These are phyloP conservation scores for Triops cancriformis DNA, from an alignment of 1,140 invertebrate species.

Conservation along the genomic window DNA sequence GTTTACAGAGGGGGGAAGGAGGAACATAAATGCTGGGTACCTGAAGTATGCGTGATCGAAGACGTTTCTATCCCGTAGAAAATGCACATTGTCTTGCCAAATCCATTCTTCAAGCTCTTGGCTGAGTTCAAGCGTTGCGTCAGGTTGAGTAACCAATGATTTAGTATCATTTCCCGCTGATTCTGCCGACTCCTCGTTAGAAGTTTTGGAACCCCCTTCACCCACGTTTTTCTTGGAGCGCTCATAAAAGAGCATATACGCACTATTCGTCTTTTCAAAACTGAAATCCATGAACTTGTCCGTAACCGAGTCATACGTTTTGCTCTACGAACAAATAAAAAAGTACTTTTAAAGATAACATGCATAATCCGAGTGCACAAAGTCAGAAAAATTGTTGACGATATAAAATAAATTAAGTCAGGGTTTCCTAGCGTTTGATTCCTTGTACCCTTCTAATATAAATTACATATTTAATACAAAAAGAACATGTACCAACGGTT, in stretches of 20 bases:
- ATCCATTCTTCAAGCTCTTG: conserved; percentile 82
- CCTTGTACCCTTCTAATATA: no score
- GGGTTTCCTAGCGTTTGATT: no score
- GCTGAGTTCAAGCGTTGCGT: conserved; percentile 51
- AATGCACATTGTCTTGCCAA: conserved; percentile 92
- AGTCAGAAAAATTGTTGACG: no score
- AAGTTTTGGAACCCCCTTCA: conserved; percentile 28
- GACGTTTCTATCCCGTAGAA: conserved; percentile 88
- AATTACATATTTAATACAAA: no score
- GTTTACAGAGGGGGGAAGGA: no score
- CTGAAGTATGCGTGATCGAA: conserved; percentile 92
- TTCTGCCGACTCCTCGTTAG: not conserved
- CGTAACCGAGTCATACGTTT: conserved; percentile 90
- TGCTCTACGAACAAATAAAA: conserved; percentile 57
- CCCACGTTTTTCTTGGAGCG: conserved; percentile 43
- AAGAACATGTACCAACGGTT: no score
- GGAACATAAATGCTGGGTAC: conserved; percentile 45
- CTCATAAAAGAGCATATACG: conserved; percentile 96
- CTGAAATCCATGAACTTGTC: conserved; percentile 96
- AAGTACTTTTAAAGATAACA: conserved; percentile 22
- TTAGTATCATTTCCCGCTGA: not conserved
- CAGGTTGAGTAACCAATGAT: conserved; percentile 27
- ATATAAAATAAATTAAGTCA: no score
- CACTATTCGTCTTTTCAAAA: conserved; percentile 94
- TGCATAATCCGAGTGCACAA: no score